Evolutionary conservation across 2,888 invertebrate species (phyloP), one percentile per base, ranked within the genome.

Genomic region (Hipparchia sbordonii): DNA sequence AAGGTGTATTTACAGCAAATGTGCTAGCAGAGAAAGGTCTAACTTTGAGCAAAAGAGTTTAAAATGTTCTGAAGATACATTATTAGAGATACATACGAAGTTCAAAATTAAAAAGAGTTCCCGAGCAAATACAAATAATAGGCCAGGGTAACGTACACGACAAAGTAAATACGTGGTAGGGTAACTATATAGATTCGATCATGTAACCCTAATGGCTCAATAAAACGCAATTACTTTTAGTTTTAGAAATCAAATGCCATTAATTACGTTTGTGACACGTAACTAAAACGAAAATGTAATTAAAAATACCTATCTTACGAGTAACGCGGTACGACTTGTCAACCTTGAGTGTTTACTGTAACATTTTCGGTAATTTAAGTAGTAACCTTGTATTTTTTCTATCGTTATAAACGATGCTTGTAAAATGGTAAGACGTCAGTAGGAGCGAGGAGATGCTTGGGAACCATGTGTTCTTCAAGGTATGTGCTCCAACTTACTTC

Each of bases 261-360:
- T 51, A 63, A 65, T 52, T 51, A 52, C 51, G 33, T 65, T 65
- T 51, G 52, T 65, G 52, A 52, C 65, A 65, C 52, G 52, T 39
- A 33, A 23, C 51, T 48, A 51, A 67, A 67, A 67, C 23, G 13
- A 57, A 67, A 23, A 48, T 46, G 59, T 68, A 59, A 23, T 51
- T 67, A 51, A 59, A 48, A 48, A 63, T 48, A 51, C n/a, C 23
- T 9, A 63, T 51, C 23, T 63, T 60, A 39, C 62, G 62, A 33
- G 33, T 51, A 39, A 39, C 23, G 48, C 9, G 48, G 8, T 48
- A 48, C 45, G n/a, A 63, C 48, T 23, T 8, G 10, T 9, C 9
- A 2, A 39, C 65, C 51, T 65, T 65, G 65, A 51, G 63, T 33
- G 51, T 65, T 12, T 51, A 51, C 13, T 13, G 23, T 51, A 10